Evolutionary conservation across 53 echinoderm and acorn worm genomes (phyloP), one percentile per base, ranked within the genome.

Genomic region (Holothuria leucospilota): DNA sequence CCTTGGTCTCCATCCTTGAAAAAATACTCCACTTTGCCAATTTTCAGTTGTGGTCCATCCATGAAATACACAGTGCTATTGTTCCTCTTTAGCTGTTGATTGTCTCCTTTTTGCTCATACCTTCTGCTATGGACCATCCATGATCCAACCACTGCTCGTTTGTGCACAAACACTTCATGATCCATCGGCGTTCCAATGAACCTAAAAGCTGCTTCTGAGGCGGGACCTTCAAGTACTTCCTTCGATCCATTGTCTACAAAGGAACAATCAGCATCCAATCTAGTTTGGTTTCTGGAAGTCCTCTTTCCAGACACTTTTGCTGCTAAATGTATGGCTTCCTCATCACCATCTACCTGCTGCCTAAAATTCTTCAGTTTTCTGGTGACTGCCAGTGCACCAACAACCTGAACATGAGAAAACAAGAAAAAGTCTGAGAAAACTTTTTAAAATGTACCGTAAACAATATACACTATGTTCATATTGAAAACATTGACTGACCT

Each of bases 171-270:
- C 30, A 69, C 69, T 29, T 69, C 38, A 69, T 29, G 69, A 20
- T 38, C 11, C 39, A 69, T 69, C 20, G 69, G 69, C 39, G 69
- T 69, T 29, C 69, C 69, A 29, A 29, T 69, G 30, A 15, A 29
- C 29, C 30, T 69, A 69, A 69, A 69, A 29, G 69, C 69, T 69
- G 69, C 69, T 20, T 69, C 69, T 29, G 69, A 69, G 13, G 69
- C 69, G n/a, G n/a, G n/a, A n/a, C n/a, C n/a, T n/a, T n/a, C n/a
- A n/a, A n/a, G n/a, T n/a, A n/a, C n/a, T n/a, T n/a, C n/a, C n/a
- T n/a, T n/a, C n/a, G n/a, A n/a, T n/a, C 65, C 7, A 2, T 69
- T 69, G 5, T 23, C 18, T 7, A 69, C 16, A 15, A 69, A 20
- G 39, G 30, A 69, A 8, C 29, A 69, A 27, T 69, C 69, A 69